Conservation (phyloP, 2,797 vertebrate species). For the Chrysocyon brachyurus region DNA sequence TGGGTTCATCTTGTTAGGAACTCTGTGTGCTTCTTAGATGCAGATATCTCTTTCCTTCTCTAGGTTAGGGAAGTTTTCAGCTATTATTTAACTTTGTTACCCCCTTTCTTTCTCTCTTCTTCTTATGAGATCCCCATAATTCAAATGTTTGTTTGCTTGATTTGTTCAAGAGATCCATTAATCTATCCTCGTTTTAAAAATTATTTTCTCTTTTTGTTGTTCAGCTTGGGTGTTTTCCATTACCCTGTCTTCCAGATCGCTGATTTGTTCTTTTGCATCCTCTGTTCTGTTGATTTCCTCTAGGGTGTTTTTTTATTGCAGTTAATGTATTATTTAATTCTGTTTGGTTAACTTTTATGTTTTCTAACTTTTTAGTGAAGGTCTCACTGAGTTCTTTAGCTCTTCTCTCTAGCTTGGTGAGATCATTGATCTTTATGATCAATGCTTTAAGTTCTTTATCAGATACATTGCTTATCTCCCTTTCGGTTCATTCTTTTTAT, state of each 20-base stretch:
- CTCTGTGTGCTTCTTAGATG: not conserved
- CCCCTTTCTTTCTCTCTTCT: not conserved
- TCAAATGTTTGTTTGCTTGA: not conserved
- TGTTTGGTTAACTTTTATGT: not conserved
- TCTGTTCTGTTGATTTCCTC: not conserved
- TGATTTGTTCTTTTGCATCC: not conserved
- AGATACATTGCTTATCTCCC: not conserved
- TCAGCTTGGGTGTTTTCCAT: not conserved
- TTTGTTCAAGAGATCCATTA: not conserved
- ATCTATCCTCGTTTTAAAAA: not conserved
- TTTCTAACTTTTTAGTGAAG: not conserved
- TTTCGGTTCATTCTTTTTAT: not conserved
- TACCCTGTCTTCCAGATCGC: not conserved
- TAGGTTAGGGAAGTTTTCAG: not conserved
- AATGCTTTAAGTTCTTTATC: not conserved
- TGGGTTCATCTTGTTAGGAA: not conserved
- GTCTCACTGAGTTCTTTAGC: not conserved
- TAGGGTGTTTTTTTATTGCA: not conserved
- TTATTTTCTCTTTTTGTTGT: not conserved
- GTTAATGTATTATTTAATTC: not conserved
- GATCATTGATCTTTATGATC: not conserved
- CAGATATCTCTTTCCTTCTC: not conserved
- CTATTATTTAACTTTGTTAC: not conserved
- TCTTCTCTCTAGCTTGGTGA: not conserved
- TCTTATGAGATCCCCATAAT: not conserved